Percentiles rank a stretch among this genome's conserved stretches.
These are phyloP conservation scores for Geopemphigus sp. DNA, from an alignment of 1,140 invertebrate genomes.

Conservation along the genomic window DNA sequence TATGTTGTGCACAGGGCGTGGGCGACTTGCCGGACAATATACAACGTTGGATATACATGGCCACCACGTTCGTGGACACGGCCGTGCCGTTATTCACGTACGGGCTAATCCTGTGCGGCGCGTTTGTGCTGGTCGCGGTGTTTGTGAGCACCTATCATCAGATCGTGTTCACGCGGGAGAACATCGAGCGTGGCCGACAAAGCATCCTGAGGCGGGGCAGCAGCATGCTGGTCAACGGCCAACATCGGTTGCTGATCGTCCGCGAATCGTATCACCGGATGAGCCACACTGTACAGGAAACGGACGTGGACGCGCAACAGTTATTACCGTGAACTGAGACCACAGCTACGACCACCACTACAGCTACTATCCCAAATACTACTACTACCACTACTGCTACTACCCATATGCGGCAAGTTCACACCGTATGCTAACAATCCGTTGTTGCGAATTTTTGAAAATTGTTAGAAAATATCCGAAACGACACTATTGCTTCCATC, in stretches of 20 bases:
- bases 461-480: background rate
- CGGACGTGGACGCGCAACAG: constrained; percentile 49
- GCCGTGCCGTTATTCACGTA: constrained; percentile 69
- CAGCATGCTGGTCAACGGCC: constrained; percentile 67
- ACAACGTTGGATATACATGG: constrained; percentile 64
- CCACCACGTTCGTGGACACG: constrained; percentile 70
- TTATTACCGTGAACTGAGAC: constrained; percentile 11
- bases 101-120: constrained; percentile 68
- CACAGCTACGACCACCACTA: too few species aligned
- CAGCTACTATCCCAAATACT: too few species aligned
- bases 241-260: constrained; percentile 63
- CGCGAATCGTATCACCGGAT: constrained; percentile 64
- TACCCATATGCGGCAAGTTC: too few species aligned
- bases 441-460: background rate
- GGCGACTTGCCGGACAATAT: constrained; percentile 74
- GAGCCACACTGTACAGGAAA: constrained; percentile 53
- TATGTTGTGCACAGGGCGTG: constrained; percentile 63
- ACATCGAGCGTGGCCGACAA: constrained; percentile 70
- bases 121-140: constrained; percentile 63
- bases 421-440: too few species aligned
- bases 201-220: constrained; percentile 67
- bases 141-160: constrained; percentile 73
- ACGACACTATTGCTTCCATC: background rate
- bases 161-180: constrained; percentile 69
- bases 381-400: too few species aligned